phyloP scores from a whole-genome alignment of 2,888 invertebrate species.

The Bursaphelenchus okinawaensis region DNA sequence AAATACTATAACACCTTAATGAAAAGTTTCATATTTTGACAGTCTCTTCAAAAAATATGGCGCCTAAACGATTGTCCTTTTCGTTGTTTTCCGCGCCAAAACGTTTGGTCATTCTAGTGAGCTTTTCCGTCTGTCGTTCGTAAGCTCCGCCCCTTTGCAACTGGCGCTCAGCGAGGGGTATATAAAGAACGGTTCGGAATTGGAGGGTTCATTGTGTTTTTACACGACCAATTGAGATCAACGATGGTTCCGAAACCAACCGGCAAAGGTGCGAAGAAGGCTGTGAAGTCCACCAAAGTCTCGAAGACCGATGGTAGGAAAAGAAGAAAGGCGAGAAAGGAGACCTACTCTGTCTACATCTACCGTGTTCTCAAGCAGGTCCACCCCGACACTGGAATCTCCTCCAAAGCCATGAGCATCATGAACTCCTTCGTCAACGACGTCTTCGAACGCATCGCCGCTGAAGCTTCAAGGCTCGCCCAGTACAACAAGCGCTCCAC shows the following conservation, averaged over 20 bases:
- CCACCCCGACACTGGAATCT: conserved; percentile 68
- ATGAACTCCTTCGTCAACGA: conserved; percentile 74
- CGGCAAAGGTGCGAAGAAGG: conserved; percentile 55
- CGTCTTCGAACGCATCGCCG: conserved; percentile 70
- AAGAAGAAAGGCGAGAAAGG: conserved; percentile 44
- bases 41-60: no score
- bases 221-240: background rate
- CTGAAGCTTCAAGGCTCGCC: conserved; percentile 63
- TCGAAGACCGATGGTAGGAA: conserved; percentile 48
- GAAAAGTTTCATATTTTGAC: no score
- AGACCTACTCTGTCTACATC: conserved; percentile 60
- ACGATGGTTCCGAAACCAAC: conserved; percentile 41
- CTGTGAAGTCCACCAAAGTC: conserved; percentile 48
- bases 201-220: conserved; percentile 1
- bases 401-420: conserved; percentile 69
- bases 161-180: background rate
- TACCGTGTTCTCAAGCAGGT: conserved; percentile 65
- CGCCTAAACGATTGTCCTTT: no score
- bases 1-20: no score
- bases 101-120: no score
- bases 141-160: background rate
- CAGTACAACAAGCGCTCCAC: conserved; percentile 68
- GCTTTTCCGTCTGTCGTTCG: background rate
- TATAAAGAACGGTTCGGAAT: background rate
- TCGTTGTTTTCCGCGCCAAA: background rate